Percentiles rank a stretch among this genome's conserved stretches.
Conservation (phyloP, 2,797 vertebrate species). For the Coluber constrictor region DNA sequence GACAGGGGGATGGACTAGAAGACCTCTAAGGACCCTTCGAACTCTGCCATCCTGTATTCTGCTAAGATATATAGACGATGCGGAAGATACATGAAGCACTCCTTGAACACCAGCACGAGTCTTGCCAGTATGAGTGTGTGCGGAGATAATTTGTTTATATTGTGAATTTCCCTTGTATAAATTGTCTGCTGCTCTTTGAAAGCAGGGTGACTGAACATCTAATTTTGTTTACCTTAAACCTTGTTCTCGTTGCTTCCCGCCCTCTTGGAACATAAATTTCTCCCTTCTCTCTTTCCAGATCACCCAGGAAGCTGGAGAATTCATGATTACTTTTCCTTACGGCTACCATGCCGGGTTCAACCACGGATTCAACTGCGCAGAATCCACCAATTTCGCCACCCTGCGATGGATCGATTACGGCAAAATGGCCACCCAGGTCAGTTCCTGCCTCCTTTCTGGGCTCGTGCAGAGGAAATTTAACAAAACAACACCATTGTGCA, state of each 20-base stretch:
- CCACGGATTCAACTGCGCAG: constrained; percentile 97
- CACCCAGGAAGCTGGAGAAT: constrained; percentile 95
- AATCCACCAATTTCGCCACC: constrained; percentile 97
- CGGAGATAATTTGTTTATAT: neutral
- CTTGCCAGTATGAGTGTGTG: neutral
- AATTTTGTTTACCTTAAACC: neutral
- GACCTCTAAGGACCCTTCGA: neutral
- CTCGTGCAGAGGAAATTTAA: fast-evolving
- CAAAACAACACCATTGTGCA: fast-evolving
- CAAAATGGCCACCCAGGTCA: constrained; percentile 92
- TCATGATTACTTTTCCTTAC: constrained; percentile 97
- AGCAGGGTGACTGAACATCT: neutral
- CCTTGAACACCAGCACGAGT: neutral
- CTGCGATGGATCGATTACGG: constrained; percentile 96
- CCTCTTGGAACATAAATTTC: fast-evolving
- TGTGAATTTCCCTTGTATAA: neutral
- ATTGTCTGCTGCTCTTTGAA: neutral
- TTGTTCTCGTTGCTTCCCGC: neutral
- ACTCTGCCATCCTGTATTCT: neutral
- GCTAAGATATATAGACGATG: neutral
- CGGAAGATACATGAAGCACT: neutral
- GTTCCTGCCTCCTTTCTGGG: neutral
- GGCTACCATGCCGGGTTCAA: constrained; percentile 98
- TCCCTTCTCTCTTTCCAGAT: constrained; percentile 72
- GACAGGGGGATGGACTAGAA: neutral